Evolutionary conservation across 2,797 vertebrate species (phyloP), one percentile per base, ranked within the genome.

Genomic region (Petrocephalus sullivani): DNA sequence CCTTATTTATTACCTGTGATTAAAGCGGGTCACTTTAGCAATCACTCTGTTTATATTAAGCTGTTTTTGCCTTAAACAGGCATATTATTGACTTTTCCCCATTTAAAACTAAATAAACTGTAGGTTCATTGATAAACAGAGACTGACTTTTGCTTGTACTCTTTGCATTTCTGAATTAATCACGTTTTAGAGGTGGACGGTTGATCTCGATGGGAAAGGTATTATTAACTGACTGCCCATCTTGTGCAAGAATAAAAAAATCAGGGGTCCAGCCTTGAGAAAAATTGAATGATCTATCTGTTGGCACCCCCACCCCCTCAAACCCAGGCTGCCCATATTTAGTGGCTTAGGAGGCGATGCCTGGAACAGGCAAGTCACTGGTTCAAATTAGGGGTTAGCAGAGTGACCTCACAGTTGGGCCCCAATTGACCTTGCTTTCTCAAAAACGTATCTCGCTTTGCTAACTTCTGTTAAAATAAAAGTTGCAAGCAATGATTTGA

Each of bases 61-160:
- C 86, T 82, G 67, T 86, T 86, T 89, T 87, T 90, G 87, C 83
- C 71, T 88, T 87, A 58, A 89, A 89, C 82, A 90, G 46, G 54
- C 78, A 87, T 78, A 57, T 86, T 53, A 78, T 84, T 87, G 81
- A 85, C 84, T 85, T 87, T 89, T 64, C 86, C 88, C 82, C 71
- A n/a, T 82, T 60, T 46, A 84, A 78, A 61, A 71, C 56, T 60
- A 33, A 86, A 57, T 82, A 82, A 81, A 88, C 88, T 86, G 57
- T 57, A 53, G 54, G 81, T 28, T 64, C 75, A 85, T 89, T 89
- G 82, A 89, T 81, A 23, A 88, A 60, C 23, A 19, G 85, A 51
- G 85, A 61, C 75, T 54, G 58, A 46, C 33, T 56, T 78, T 64
- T 51, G 16, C 84, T 37, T 81, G 16, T 71, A n/a, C 21, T 86